Evolutionary conservation across 2,888 invertebrate genomes (phyloP).

Genomic region (Hermaeophaga mercurialis): DNA sequence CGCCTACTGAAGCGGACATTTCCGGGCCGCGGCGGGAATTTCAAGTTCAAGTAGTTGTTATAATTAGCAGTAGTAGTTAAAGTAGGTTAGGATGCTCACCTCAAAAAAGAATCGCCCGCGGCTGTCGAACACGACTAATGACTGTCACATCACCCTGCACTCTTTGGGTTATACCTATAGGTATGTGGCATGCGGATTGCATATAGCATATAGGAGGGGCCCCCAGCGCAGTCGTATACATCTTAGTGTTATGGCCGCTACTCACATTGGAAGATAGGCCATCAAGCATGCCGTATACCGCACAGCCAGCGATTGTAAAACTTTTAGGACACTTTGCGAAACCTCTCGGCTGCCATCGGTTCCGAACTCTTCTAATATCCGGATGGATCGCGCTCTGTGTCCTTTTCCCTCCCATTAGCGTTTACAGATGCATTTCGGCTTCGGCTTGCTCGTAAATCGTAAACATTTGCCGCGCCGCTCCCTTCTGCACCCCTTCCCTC

Average conservation of each 20-base stretch:
- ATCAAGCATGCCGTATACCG: constrained; percentile 65
- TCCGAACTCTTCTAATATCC: constrained; percentile 57
- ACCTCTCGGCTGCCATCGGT: constrained; percentile 51
- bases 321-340: constrained; percentile 68
- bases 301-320: constrained; percentile 64
- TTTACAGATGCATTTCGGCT: constrained; percentile 40
- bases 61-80: constrained; percentile 47
- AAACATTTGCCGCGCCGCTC: constrained; percentile 47
- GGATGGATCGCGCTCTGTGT: constrained; percentile 48
- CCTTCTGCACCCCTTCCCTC: constrained; percentile 35
- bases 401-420: constrained; percentile 48
- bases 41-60: constrained; percentile 43
- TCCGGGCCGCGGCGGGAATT: constrained; percentile 38
- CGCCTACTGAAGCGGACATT: constrained; percentile 39
- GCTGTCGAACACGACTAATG: constrained; percentile 59
- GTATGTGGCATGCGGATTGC: constrained; percentile 59
- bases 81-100: constrained; percentile 56
- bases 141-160: constrained; percentile 58
- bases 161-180: constrained; percentile 57
- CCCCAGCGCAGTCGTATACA: constrained; percentile 68
- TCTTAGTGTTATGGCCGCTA: constrained; percentile 66
- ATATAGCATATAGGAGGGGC: constrained; percentile 59
- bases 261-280: constrained; percentile 71
- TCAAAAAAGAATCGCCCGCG: constrained; percentile 52
- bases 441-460: constrained; percentile 52